phyloP scores from a whole-genome alignment of 2,113 vertebrate genomes.

The Podiceps cristatus region DNA sequence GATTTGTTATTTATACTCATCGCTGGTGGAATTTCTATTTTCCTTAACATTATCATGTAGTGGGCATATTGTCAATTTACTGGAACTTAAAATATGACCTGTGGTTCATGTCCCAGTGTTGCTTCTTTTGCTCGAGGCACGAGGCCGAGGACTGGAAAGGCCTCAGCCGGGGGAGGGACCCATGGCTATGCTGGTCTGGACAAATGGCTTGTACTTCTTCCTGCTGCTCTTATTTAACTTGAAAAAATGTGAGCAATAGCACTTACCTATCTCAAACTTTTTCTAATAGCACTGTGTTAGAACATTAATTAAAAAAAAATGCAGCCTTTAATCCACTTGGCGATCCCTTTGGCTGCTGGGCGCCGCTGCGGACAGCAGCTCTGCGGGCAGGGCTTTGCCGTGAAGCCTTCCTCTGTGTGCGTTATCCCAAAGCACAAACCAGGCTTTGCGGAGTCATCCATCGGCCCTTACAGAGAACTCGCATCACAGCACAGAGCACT shows the following conservation, averaged over 20 bases:
- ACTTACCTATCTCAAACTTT: not conserved
- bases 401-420: not conserved
- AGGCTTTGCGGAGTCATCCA: not conserved
- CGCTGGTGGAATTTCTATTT: not conserved
- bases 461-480: not conserved
- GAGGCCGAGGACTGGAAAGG: not conserved
- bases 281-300: accelerated
- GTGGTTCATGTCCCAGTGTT: not conserved
- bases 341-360: not conserved
- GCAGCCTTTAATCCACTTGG: not conserved
- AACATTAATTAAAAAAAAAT: not conserved
- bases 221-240: not conserved
- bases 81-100: not conserved
- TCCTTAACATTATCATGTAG: not conserved
- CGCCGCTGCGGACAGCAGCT: not conserved
- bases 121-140: not conserved
- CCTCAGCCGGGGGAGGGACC: not conserved
- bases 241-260: not conserved
- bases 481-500: not conserved
- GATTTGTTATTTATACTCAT: not conserved
- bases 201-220: not conserved
- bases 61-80: not conserved
- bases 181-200: not conserved
- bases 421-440: not conserved
- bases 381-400: not conserved